These are phyloP conservation scores for Phylloscopus trochilus DNA, from an alignment of 2,113 vertebrate species.

Conservation along the genomic window DNA sequence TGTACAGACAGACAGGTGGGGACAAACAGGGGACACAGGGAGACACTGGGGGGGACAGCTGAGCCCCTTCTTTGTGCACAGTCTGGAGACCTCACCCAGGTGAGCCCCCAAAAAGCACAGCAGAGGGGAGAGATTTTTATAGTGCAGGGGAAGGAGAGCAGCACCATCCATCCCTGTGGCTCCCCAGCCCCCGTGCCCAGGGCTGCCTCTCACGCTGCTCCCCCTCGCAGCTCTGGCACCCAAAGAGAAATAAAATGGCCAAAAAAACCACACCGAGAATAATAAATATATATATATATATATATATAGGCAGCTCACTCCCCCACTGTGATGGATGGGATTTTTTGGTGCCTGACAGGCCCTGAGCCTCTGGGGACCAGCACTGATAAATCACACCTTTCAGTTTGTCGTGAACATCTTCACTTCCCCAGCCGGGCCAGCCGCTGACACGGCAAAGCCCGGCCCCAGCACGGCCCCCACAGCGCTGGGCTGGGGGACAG, in stretches of 20 bases:
- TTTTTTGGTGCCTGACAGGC: constrained; percentile 37
- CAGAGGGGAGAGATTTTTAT: neutral
- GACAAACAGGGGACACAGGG: accelerated
- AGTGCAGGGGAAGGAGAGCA: accelerated
- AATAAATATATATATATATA: too few species aligned
- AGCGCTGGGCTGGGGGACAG: neutral
- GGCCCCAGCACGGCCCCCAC: neutral
- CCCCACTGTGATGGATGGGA: neutral
- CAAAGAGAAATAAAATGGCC: neutral
- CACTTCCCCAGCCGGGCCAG: neutral
- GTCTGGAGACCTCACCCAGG: accelerated
- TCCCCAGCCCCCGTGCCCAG: neutral
- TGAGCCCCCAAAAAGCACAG: accelerated
- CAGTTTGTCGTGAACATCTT: neutral
- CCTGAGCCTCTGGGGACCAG: constrained; percentile 13
- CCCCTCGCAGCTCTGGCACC: accelerated
- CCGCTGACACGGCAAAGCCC: neutral
- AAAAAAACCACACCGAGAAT: neutral
- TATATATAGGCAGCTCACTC: neutral
- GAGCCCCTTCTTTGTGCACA: neutral
- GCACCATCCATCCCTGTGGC: neutral
- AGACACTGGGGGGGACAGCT: accelerated
- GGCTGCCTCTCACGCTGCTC: too few species aligned
- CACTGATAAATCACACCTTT: constrained; percentile 68
- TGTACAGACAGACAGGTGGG: neutral